Percentiles rank a stretch among this genome's conserved stretches.
phyloP scores from a whole-genome alignment of 1,140 invertebrate species.

The Drosophila orena region DNA sequence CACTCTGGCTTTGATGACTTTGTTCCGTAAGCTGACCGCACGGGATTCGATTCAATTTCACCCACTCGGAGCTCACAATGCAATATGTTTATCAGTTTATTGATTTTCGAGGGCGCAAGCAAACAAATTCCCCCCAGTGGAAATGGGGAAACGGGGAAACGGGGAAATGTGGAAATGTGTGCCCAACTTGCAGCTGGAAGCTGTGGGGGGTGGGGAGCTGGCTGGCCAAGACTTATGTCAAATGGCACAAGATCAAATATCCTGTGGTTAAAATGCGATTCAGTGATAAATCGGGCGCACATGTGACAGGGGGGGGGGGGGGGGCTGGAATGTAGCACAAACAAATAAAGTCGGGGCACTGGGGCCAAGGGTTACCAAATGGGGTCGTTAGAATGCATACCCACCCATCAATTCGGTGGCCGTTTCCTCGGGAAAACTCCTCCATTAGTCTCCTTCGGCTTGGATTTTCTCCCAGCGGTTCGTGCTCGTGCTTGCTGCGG shows the following conservation, averaged over 20 bases:
- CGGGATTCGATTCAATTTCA: constrained; percentile 52
- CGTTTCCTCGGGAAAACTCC: constrained; percentile 6
- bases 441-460: constrained; percentile 51
- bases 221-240: constrained; percentile 69
- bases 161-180: constrained; percentile 49
- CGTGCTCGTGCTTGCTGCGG: constrained; percentile 67
- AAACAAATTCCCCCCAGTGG: neutral
- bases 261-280: constrained; percentile 82
- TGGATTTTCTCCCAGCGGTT: constrained; percentile 13
- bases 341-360: constrained; percentile 38
- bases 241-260: constrained; percentile 82
- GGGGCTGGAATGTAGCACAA: neutral
- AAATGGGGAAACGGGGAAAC: constrained; percentile 28
- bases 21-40: constrained; percentile 23
- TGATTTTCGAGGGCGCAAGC: constrained; percentile 58
- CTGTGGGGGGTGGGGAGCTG: constrained; percentile 15
- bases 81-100: constrained; percentile 80
- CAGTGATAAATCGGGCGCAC: constrained; percentile 78
- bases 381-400: constrained; percentile 51
- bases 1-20: constrained; percentile 6
- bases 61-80: constrained; percentile 46
- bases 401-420: constrained; percentile 33
- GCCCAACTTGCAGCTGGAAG: constrained; percentile 28
- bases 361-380: constrained; percentile 36
- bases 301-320: constrained; percentile 23